These are phyloP conservation scores for Epiblema foenella DNA, from an alignment of 2,888 invertebrate species.

Conservation along the genomic window DNA sequence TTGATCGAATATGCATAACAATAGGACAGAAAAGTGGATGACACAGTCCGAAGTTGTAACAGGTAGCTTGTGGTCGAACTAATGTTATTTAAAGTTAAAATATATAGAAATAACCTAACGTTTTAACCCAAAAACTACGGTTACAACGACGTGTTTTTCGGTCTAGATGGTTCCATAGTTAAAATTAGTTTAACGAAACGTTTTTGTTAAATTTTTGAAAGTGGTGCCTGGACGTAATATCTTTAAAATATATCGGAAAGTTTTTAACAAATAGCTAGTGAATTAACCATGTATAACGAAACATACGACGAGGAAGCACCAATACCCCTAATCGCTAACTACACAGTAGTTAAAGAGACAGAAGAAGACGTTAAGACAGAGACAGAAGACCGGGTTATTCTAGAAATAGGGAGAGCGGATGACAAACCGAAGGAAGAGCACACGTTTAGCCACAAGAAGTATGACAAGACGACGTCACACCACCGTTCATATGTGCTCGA, in stretches of 20 bases:
- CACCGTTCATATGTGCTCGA: conserved; percentile 78
- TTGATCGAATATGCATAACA: conserved; percentile 84
- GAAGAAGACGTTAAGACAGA: conserved; percentile 72
- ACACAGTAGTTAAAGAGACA: conserved; percentile 69
- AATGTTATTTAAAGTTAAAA: conserved; percentile 33
- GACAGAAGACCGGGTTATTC: conserved; percentile 73
- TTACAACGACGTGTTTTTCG: background rate
- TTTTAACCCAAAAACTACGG: background rate
- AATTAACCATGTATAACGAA: conserved; percentile 68
- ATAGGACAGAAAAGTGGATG: conserved; percentile 71
- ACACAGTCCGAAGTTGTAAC: conserved; percentile 70
- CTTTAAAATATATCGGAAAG: too few relatives aligned
- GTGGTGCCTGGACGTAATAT: background rate
- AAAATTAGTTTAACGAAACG: background rate
- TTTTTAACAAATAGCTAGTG: background rate
- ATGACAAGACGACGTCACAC: conserved; percentile 80
- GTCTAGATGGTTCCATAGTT: background rate
- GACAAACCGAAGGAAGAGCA: conserved; percentile 75
- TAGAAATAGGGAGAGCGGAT: conserved; percentile 82
- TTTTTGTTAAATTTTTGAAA: background rate
- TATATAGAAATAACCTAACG: background rate
- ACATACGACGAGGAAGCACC: conserved; percentile 72
- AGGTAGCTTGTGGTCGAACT: conserved; percentile 62
- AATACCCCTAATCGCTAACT: conserved; percentile 73
- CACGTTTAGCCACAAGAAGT: conserved; percentile 82